phyloP scores from a whole-genome alignment of 64 coral and sea anemone genomes.

The Montipora efflorescens region DNA sequence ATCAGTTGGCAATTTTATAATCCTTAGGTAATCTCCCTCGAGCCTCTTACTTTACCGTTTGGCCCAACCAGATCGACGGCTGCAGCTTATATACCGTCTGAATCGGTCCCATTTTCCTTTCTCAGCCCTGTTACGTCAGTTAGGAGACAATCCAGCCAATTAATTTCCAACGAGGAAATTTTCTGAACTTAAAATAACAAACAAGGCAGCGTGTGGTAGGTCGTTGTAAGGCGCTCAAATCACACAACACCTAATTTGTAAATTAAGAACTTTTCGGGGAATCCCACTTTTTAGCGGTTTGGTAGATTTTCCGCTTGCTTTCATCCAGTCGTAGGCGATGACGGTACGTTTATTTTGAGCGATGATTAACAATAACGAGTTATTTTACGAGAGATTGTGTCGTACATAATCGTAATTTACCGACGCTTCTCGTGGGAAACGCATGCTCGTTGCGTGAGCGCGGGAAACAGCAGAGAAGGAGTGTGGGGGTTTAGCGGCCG shows the following conservation, averaged over 20 bases:
- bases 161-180: background rate
- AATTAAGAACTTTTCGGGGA: background rate
- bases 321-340: background rate
- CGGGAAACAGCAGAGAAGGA: background rate
- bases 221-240: background rate
- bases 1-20: background rate
- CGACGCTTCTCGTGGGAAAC: background rate
- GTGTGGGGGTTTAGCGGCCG: background rate
- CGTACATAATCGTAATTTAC: background rate
- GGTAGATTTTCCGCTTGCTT: background rate
- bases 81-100: background rate
- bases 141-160: background rate
- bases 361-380: background rate
- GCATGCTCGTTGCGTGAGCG: background rate
- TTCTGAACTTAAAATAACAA: slow-evolving; percentile 14
- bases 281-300: background rate
- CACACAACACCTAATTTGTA: background rate
- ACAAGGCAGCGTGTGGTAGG: background rate
- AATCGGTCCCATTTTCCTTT: background rate
- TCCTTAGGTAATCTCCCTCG: too few relatives aligned
- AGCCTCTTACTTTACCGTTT: background rate
- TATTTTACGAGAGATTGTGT: background rate
- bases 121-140: background rate
- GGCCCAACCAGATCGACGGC: background rate
- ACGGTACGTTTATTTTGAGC: slow-evolving; percentile 11